Base-by-base conservation (phyloP, 1,140 invertebrate genomes). In the Drosophila subpulchrella region DNA sequence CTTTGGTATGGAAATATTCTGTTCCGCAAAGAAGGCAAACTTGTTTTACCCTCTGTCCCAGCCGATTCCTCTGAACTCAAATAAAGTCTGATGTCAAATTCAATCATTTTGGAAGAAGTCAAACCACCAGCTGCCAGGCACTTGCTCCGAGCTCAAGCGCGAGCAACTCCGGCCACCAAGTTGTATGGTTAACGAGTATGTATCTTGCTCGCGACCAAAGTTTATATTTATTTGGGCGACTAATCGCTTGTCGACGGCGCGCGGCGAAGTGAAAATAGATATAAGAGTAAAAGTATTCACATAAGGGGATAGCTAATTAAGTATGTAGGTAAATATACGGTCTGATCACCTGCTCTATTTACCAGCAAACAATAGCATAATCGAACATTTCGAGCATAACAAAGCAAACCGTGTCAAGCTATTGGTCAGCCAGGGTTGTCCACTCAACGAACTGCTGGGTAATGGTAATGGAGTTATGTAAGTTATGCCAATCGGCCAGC, bases 401-500 rank as follows among this genome's bases (percentile, higher is more conserved):
- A 75, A 71, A 46, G 27, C 47, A 46, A 56, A 78, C 44, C 58
- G 50, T 44, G 55, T 74, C 71, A 56, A 67, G 63, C 59, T 61
- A 86, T 81, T 78, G 81, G 78, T 62, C 77, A 81, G 57, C 42
- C 51, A 24, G 36, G 50, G 41, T 38, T 54, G 73, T 76, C 63
- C 63, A 61, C 47, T 61, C 61, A 47, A 59, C 60, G 48, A 75
- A 79, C 76, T 75, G 68, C 75, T 77, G 8, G 62, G 74, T 77
- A 77, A 79, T 75, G 66, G 74, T 70, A 62, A 76, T 51, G 48
- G 47, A 59, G 54, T 88, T 88, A 88, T 88, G 72, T 89, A 88
- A 88, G 75, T 59, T 59, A 88, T 88, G 75, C 83, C 83, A 88
- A 89, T 88, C 84, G 80, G 67, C 56, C 62, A 65, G 65, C 57